These are phyloP conservation scores for Tipula lateralis DNA, from an alignment of 2,888 invertebrate species.

Conservation along the genomic window DNA sequence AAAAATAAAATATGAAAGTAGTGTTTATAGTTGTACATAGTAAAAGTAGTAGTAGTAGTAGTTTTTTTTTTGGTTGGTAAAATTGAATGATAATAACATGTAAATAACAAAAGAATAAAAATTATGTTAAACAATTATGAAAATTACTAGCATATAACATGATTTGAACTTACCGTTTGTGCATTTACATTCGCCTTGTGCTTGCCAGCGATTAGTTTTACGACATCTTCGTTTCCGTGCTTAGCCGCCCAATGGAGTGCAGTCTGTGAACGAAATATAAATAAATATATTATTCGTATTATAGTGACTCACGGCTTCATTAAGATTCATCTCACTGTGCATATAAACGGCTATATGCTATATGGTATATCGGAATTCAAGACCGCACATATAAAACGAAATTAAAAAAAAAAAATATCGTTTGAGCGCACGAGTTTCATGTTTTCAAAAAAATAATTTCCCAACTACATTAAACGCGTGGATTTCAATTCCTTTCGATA, in stretches of 20 bases:
- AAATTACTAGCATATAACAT: not conserved
- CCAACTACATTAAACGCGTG: constrained; percentile 20
- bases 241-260: constrained; percentile 97
- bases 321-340: not conserved
- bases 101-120: not conserved
- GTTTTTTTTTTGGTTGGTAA: not conserved
- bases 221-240: constrained; percentile 84
- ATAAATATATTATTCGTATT: not conserved
- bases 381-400: not conserved
- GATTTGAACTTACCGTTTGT: constrained; percentile 64
- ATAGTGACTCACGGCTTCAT: not conserved
- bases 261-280: constrained; percentile 63
- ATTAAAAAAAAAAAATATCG: not conserved
- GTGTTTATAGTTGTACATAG: not conserved
- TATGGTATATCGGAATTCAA: constrained; percentile 3
- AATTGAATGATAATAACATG: not conserved
- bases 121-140: not conserved
- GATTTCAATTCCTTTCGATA: not conserved
- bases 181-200: constrained; percentile 79
- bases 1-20: not conserved
- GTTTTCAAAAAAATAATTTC: not conserved
- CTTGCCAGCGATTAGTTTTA: constrained; percentile 87
- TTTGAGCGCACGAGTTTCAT: constrained; percentile 28
- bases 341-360: no score
- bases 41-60: no score